Evolutionary conservation across 2,797 vertebrate species (phyloP), one percentile per base, ranked within the genome.

Genomic region (Lutjanus argentimaculatus): DNA sequence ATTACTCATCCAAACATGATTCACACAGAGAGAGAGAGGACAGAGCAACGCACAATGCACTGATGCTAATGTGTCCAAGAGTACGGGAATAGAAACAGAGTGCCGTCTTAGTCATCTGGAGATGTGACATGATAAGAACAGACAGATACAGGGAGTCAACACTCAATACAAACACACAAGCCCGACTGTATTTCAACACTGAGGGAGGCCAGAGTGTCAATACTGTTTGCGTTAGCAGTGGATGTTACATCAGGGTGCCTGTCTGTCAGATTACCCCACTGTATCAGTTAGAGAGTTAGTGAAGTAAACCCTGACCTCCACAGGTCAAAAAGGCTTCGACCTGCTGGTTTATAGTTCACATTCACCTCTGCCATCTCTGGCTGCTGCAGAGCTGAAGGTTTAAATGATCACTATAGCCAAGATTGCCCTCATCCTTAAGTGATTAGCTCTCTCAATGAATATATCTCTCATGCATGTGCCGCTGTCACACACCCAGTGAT

Each of bases 61-160:
- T 79, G 82, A 91, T 82, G 87, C 77, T 89, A 89, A 91, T 90
- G 83, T 71, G 82, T 75, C 86, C 80, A 80, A 82, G 87, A 72
- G 83, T 65, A 86, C 81, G 15, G 65, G 87, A 92, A 91, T 91
- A 91, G 90, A 85, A 89, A 72, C 83, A 73, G 63, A 42, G 65
- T 4, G 40, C 76, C 43, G 80, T 88, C 86, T 89, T 91, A 91
- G 82, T 93, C 90, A 89, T 77, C 66, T 59, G 8, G 7, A 77
- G 86, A 90, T 83, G 83, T 92, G 91, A 92, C 90, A 87, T 82
- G 89, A 93, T 90, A 61, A 75, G 81, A 90, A 58, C 80, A 84
- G 92, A 91, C 90, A 89, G 84, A 83, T 62, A 85, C 88, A 88
- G 83, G 75, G 83, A 89, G 89, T 83, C 82, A 79, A 91, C 85